Base-by-base conservation (phyloP, 2,888 invertebrate genomes). In the Heliothis peltigera region DNA sequence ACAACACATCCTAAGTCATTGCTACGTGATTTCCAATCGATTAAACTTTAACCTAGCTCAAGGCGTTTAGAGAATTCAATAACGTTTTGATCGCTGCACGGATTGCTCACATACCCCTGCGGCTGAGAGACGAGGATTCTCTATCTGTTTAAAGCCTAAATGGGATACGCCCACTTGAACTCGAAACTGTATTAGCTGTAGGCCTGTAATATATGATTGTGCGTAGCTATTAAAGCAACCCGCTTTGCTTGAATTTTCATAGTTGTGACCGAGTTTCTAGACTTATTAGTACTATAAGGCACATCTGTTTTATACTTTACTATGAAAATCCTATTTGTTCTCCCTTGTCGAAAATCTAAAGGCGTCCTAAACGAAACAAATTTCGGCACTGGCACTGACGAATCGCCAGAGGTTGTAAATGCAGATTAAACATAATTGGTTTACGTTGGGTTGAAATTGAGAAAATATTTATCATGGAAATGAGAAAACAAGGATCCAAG, bases 401-500 rank as follows among this genome's bases (percentile, higher is more conserved):
- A 25, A 75, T 63, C 19, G 62, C 65, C 66, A 51, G 60, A 69
- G 74, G 70, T 78, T 79, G 70, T 80, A 79, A 84, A 83, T 76
- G 80, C 79, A 84, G 82, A 83, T 79, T 73, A 82, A 80, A 76
- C 73, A 65, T 84, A 85, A 86, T 86, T 84, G 79, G 67, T 83
- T 84, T 77, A 80, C 75, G 80, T 77, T 70, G 73, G 73, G 78
- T 69, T 75, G 67, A 82, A 84, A 86, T 87, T 84, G 81, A 80
- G 82, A 84, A 83, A 86, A 85, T 85, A 84, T 87, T 84, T 85
- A 84, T 84, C 75, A 84, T 81, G 74, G 70, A 80, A 85, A 86
- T 84, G 78, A 84, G 83, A 81, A 86, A 85, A 84, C 78, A 83
- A 77, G 79, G 74, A 77, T 79, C 73, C 58, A 53, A 62, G 64